These are phyloP conservation scores for Cephus nigrinus DNA, from an alignment of 2,888 invertebrate genomes.

Conservation along the genomic window DNA sequence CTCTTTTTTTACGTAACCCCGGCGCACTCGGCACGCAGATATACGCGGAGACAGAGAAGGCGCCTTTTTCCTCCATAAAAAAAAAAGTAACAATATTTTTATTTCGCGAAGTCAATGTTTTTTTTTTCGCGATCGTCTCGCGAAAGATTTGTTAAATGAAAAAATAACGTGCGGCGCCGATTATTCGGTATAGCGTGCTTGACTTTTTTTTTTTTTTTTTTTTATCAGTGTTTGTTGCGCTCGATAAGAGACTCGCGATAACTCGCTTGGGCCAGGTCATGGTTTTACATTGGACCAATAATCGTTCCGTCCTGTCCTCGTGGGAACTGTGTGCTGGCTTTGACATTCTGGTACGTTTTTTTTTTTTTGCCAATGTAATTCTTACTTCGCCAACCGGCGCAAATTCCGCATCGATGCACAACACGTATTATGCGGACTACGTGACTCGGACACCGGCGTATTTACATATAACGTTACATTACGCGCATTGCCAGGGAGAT, in stretches of 20 bases:
- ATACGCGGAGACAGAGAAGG: too few relatives aligned
- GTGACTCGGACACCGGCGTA: not conserved
- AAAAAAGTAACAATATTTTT: too few relatives aligned
- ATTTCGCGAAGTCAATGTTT: too few relatives aligned
- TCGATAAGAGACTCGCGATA: conserved; percentile 34
- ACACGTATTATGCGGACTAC: not conserved
- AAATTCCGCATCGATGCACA: not conserved
- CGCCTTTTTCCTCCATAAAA: too few relatives aligned
- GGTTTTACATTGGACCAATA: conserved; percentile 29
- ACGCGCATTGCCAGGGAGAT: not conserved
- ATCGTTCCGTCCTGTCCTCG: not conserved
- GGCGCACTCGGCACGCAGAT: too few relatives aligned
- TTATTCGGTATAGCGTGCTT: conserved; percentile 25
- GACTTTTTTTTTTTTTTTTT: too few relatives aligned
- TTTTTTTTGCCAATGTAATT: not conserved
- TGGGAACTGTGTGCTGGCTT: not conserved
- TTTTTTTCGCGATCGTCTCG: too few relatives aligned
- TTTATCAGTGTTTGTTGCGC: not conserved
- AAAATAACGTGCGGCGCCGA: conserved; percentile 16
- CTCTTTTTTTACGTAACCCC: too few relatives aligned
- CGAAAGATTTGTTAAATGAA: not conserved
- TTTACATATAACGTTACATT: not conserved
- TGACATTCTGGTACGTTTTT: too few relatives aligned
- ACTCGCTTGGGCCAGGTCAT: conserved; percentile 56
- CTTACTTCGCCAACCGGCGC: not conserved